Evolutionary conservation across 2,797 vertebrate species (phyloP).

Genomic region (Catamblyrhynchus diadema): DNA sequence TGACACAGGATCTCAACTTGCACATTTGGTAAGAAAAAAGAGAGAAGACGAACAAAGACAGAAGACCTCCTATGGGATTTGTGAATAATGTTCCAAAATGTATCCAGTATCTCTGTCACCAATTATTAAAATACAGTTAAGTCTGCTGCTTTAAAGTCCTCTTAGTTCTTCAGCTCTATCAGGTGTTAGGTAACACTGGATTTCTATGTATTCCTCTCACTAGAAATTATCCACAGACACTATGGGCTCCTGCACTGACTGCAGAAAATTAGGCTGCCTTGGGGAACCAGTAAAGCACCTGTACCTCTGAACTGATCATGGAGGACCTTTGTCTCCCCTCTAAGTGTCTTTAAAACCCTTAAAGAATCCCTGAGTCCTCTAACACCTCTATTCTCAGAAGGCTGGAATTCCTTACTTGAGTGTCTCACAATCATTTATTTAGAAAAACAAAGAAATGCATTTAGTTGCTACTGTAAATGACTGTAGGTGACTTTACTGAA

Average conservation of each 20-base stretch:
- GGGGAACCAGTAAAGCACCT: not conserved
- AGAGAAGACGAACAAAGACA: not conserved
- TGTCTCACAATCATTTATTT: not conserved
- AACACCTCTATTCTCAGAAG: not conserved
- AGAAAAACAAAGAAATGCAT: not conserved
- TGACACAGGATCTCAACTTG: not conserved
- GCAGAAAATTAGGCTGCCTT: not conserved
- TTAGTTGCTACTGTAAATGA: not conserved
- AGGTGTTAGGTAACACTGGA: not conserved
- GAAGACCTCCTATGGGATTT: not conserved
- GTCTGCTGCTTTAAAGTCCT: not conserved
- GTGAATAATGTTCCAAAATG: not conserved
- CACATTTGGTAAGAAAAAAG: not conserved
- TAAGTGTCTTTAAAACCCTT: not conserved
- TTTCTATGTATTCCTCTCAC: not conserved
- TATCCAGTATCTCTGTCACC: not conserved
- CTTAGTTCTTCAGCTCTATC: not conserved
- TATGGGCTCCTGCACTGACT: no score
- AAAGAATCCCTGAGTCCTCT: not conserved
- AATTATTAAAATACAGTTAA: not conserved
- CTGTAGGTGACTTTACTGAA: not conserved
- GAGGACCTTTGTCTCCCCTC: not conserved
- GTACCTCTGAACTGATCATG: not conserved
- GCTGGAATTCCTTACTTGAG: not conserved
- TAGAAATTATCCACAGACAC: not conserved